A percentile compares a stretch with the other conserved stretches of the same genome.
Conservation (phyloP, 2,888 invertebrate genomes). For the Dioctria rufipes region DNA sequence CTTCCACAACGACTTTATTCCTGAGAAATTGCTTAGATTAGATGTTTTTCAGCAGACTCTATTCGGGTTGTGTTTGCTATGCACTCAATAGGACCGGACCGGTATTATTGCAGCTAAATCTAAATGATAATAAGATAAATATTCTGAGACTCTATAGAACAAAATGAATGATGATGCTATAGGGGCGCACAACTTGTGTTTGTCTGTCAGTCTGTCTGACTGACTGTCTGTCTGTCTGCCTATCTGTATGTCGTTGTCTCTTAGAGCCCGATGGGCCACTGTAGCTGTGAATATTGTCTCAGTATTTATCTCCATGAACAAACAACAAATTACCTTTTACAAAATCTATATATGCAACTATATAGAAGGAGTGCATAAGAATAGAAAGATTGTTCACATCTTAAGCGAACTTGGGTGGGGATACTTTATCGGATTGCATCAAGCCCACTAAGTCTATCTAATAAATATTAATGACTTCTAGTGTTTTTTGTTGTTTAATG, state of each 20-base stretch:
- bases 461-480: conserved; percentile 46
- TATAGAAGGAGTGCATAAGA: conserved; percentile 27
- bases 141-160: not conserved
- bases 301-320: not conserved
- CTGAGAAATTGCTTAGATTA: conserved; percentile 44
- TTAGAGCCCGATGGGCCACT: not conserved
- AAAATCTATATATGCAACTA: too few species aligned
- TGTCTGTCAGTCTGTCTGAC: not conserved
- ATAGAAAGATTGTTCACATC: conserved; percentile 25
- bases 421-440: conserved; percentile 37
- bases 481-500: conserved; percentile 18
- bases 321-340: conserved; percentile 37
- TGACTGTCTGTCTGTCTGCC: not conserved
- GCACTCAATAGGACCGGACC: not conserved
- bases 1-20: conserved; percentile 48
- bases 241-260: not conserved
- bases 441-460: not conserved
- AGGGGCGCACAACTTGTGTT: not conserved
- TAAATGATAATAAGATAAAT: conserved; percentile 31
- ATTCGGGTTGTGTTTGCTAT: not conserved
- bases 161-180: conserved; percentile 29
- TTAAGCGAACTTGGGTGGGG: conserved; percentile 32
- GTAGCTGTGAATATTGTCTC: conserved; percentile 21
- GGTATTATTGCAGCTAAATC: not conserved
- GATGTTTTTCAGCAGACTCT: conserved; percentile 10